phyloP scores from a whole-genome alignment of 1,140 invertebrate species.

The Ganaspis sp. region DNA sequence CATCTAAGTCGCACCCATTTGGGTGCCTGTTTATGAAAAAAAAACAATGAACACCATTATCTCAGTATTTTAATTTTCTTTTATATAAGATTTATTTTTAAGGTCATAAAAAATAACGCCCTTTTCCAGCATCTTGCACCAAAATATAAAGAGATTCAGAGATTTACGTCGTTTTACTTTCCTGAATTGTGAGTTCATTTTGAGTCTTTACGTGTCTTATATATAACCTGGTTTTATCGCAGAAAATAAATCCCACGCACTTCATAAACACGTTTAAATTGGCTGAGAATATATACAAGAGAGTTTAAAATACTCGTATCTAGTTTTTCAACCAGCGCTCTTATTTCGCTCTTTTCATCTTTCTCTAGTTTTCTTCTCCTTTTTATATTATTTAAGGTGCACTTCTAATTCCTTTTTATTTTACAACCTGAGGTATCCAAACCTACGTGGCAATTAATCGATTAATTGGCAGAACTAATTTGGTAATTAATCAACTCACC shows the following conservation, averaged over 20 bases:
- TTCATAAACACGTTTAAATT: constrained; percentile 14
- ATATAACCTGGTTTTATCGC: constrained; percentile 9
- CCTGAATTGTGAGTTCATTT: constrained; percentile 5
- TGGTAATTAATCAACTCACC: background rate
- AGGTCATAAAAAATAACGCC: background rate
- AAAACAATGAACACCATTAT: no score
- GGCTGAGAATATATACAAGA: background rate
- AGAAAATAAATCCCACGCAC: constrained; percentile 5
- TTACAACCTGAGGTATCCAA: background rate
- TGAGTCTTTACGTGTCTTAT: background rate
- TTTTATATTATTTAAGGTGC: background rate
- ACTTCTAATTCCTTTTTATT: background rate
- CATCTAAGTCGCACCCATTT: no score
- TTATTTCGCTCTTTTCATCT: background rate
- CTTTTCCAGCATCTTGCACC: constrained; percentile 1
- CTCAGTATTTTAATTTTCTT: no score
- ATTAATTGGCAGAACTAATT: constrained; percentile 4
- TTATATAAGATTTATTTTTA: background rate
- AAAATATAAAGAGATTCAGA: constrained; percentile 1
- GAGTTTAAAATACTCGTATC: background rate
- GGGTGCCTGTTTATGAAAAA: no score
- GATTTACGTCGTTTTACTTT: background rate
- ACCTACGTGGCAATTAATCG: background rate
- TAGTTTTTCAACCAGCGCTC: background rate
- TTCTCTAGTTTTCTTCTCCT: background rate